Conservation (phyloP, 1,140 invertebrate genomes). For the Papilio aristodemus region DNA sequence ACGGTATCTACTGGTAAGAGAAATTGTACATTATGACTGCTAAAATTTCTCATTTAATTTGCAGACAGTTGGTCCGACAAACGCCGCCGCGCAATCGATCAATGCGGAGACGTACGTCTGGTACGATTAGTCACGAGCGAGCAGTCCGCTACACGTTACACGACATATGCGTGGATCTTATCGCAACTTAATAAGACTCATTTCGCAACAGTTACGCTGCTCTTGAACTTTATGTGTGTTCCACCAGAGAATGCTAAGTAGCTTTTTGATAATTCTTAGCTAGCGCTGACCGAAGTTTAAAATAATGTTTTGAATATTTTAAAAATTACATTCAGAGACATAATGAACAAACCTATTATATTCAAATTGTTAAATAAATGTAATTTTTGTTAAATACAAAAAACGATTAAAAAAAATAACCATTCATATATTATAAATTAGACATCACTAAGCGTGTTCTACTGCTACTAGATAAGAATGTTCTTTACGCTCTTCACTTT, state of each 20-base stretch:
- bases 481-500: neutral
- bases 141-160: neutral
- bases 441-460: neutral
- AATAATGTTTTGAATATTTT: slow-evolving; percentile 9
- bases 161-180: neutral
- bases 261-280: slow-evolving; percentile 12
- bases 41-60: slow-evolving; percentile 27
- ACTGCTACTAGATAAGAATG: neutral
- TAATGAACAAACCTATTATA: neutral
- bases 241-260: slow-evolving; percentile 19
- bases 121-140: slow-evolving; percentile 24
- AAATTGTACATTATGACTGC: slow-evolving; percentile 18
- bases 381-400: neutral
- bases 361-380: neutral
- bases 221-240: slow-evolving; percentile 13
- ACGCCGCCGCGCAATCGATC: slow-evolving; percentile 27
- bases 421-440: neutral
- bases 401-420: neutral
- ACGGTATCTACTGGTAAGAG: slow-evolving; percentile 3
- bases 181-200: slow-evolving; percentile 7
- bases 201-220: neutral
- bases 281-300: neutral
- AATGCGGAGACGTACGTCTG: slow-evolving; percentile 27
- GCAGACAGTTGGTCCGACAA: slow-evolving; percentile 17
- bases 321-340: too few relatives aligned